Evolutionary conservation across 2,113 vertebrate genomes (phyloP).

Genomic region (Sinocyclocheilus grahami): DNA sequence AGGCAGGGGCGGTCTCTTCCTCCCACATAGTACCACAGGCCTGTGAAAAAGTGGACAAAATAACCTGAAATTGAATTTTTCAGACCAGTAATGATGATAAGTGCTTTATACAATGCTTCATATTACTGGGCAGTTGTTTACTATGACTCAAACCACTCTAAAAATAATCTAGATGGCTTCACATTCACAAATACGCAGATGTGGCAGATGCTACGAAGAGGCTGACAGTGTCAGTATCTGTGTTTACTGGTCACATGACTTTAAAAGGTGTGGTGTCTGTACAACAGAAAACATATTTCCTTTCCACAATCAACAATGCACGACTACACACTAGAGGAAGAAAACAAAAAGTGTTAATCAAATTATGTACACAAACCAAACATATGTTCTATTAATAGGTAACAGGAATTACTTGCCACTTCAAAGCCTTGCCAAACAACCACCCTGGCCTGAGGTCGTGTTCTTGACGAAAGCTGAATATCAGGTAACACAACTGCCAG

Average conservation of each 20-base stretch:
- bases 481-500: slow-evolving; percentile 42
- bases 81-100: background rate
- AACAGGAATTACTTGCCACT: background rate
- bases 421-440: background rate
- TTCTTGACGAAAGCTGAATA: slow-evolving; percentile 30
- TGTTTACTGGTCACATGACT: background rate
- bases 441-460: slow-evolving; percentile 16
- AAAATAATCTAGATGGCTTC: background rate
- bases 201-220: background rate
- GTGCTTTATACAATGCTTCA: background rate
- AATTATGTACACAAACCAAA: background rate
- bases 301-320: background rate
- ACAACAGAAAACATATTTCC: background rate
- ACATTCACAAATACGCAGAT: background rate
- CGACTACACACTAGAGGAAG: background rate
- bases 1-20: slow-evolving; percentile 90
- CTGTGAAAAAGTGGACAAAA: slow-evolving; percentile 67
- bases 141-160: background rate
- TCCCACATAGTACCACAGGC: slow-evolving; percentile 93
- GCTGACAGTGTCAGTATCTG: background rate
- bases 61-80: background rate
- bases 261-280: background rate
- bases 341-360: background rate
- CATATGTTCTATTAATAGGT: background rate
- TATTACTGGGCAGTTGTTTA: too few species aligned